These are phyloP conservation scores for Ochotona curzoniae DNA, from an alignment of 2,113 vertebrate species.

Conservation along the genomic window DNA sequence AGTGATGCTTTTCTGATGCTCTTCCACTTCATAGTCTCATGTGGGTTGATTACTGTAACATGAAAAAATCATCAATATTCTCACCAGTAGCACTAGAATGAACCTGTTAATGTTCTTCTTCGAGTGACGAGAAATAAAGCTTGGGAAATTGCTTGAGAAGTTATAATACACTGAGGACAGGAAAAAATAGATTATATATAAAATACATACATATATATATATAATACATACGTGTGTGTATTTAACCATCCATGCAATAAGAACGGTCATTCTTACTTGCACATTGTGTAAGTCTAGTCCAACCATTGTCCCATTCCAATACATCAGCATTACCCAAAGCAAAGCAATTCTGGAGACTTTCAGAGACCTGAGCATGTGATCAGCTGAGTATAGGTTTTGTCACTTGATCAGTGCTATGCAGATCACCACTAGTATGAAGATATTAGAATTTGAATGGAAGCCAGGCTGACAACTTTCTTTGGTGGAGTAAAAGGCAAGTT, in stretches of 20 bases:
- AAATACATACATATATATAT: too few species aligned
- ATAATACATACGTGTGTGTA: background rate
- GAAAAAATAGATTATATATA: too few species aligned
- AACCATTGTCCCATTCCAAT: background rate
- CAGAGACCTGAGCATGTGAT: too few species aligned
- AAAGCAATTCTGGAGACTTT: background rate
- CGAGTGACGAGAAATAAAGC: background rate
- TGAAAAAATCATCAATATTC: background rate
- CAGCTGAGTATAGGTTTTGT: too few species aligned
- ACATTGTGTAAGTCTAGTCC: background rate
- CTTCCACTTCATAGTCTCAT: background rate
- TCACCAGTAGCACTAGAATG: background rate
- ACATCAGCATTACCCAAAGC: background rate
- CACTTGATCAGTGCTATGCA: too few species aligned
- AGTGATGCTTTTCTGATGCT: background rate
- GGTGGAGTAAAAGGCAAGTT: too few species aligned
- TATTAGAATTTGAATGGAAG: too few species aligned
- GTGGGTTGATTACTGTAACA: background rate
- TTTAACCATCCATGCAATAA: background rate
- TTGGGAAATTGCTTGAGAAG: constrained; percentile 20
- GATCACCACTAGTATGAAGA: too few species aligned
- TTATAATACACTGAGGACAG: background rate
- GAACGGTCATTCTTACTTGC: background rate
- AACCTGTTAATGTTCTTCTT: background rate
- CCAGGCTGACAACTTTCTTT: too few species aligned